These are phyloP conservation scores for Rhinolophus ferrumequinum DNA, from an alignment of 2,113 vertebrate genomes.

Conservation along the genomic window DNA sequence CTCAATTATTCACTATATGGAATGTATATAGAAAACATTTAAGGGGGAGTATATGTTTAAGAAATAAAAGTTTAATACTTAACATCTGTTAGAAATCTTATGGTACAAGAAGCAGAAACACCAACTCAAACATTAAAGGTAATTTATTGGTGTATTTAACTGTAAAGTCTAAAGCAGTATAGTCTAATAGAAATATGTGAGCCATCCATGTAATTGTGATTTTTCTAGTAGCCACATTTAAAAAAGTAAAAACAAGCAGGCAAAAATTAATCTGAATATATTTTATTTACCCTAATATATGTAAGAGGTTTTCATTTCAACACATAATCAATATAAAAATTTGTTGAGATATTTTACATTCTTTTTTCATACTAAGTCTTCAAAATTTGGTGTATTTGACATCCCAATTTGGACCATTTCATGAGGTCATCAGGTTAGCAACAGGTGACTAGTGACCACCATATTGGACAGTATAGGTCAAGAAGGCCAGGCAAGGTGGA, in stretches of 20 bases:
- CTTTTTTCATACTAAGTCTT: slow-evolving; percentile 27
- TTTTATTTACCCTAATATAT: background rate
- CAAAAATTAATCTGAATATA: background rate
- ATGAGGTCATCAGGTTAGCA: background rate
- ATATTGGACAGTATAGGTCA: background rate
- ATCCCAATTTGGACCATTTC: background rate
- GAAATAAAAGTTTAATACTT: slow-evolving; percentile 24
- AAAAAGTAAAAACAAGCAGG: background rate
- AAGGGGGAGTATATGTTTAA: background rate
- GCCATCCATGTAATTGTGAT: background rate
- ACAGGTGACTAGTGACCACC: background rate
- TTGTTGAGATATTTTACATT: background rate
- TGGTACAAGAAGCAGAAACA: background rate
- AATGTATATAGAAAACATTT: background rate
- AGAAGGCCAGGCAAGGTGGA: background rate
- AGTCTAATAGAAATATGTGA: background rate
- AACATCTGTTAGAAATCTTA: background rate
- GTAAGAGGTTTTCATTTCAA: slow-evolving; percentile 1
- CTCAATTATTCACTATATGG: background rate
- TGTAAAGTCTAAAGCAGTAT: background rate
- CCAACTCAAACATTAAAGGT: background rate
- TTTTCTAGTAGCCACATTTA: background rate
- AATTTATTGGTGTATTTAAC: background rate
- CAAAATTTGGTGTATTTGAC: background rate
- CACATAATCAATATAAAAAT: background rate